These are phyloP conservation scores for Himalopsyche phryganea DNA, from an alignment of 1,140 invertebrate species.

Conservation along the genomic window DNA sequence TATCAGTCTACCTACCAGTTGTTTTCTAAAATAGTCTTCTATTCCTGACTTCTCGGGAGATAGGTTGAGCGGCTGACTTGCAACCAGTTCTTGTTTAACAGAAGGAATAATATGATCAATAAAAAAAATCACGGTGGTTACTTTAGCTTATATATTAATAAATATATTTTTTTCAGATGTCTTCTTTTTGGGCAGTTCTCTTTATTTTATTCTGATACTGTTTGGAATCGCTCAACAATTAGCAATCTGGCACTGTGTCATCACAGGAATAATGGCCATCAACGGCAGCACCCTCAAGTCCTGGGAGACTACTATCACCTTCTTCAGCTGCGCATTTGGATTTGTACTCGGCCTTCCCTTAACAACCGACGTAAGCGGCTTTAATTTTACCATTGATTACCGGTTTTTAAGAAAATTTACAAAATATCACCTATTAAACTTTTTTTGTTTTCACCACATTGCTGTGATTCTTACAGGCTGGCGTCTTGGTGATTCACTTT, in stretches of 20 bases:
- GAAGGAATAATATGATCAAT: too few relatives aligned
- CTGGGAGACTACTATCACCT: conserved; percentile 83
- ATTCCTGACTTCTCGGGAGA: too few relatives aligned
- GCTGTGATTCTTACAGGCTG: conserved; percentile 61
- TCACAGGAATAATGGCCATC: conserved; percentile 75
- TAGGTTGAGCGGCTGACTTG: too few relatives aligned
- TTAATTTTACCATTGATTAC: background rate
- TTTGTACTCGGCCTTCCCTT: conserved; percentile 83
- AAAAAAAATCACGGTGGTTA: too few relatives aligned
- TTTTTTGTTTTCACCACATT: too few relatives aligned
- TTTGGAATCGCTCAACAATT: conserved; percentile 83
- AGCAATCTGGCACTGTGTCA: conserved; percentile 77
- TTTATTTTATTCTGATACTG: conserved; percentile 82
- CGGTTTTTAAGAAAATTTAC: too few relatives aligned
- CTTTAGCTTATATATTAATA: too few relatives aligned
- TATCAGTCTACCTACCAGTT: too few relatives aligned
- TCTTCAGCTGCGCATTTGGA: conserved; percentile 78
- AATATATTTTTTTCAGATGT: conserved; percentile 63
- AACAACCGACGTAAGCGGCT: conserved; percentile 74
- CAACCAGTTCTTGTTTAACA: too few relatives aligned
- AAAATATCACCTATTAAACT: too few relatives aligned
- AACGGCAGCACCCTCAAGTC: conserved; percentile 66
- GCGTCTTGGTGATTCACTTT: conserved; percentile 81
- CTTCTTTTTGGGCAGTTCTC: conserved; percentile 81
- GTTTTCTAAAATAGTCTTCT: too few relatives aligned